Evolutionary conservation across 2,113 vertebrate species (phyloP).

Genomic region (Tor tambroides): DNA sequence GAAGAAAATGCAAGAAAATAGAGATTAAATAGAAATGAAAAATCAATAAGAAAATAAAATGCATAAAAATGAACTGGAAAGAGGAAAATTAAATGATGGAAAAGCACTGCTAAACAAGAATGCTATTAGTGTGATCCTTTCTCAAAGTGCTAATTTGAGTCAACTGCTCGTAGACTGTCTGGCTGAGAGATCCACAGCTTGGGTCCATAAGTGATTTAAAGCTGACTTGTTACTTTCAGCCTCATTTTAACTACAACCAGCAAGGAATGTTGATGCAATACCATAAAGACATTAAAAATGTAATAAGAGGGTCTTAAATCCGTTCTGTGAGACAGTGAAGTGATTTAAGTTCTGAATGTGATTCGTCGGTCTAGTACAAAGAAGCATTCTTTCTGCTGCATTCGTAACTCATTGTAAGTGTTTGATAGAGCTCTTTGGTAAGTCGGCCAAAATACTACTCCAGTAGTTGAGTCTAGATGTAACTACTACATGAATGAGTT

Average conservation of each 20-base stretch:
- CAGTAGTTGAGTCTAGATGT: neutral
- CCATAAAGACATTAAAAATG: neutral
- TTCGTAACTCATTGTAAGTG: neutral
- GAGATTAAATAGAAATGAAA: neutral
- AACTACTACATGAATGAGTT: neutral
- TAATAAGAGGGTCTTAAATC: neutral
- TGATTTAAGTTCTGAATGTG: neutral
- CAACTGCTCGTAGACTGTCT: neutral
- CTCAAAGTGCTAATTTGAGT: neutral
- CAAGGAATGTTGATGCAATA: neutral
- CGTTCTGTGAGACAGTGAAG: neutral
- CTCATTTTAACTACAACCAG: neutral
- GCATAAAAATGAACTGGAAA: neutral
- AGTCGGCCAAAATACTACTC: neutral
- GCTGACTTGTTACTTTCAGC: neutral
- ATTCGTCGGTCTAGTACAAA: neutral
- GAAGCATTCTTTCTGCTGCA: constrained; percentile 2
- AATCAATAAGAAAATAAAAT: neutral
- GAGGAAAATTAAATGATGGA: no score
- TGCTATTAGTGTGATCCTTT: neutral
- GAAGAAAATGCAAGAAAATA: neutral
- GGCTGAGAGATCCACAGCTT: neutral
- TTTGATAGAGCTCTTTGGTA: neutral
- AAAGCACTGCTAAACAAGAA: neutral
- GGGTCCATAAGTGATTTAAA: neutral